phyloP scores from a whole-genome alignment of 2,113 vertebrate species.

The Oryzias melastigma region DNA sequence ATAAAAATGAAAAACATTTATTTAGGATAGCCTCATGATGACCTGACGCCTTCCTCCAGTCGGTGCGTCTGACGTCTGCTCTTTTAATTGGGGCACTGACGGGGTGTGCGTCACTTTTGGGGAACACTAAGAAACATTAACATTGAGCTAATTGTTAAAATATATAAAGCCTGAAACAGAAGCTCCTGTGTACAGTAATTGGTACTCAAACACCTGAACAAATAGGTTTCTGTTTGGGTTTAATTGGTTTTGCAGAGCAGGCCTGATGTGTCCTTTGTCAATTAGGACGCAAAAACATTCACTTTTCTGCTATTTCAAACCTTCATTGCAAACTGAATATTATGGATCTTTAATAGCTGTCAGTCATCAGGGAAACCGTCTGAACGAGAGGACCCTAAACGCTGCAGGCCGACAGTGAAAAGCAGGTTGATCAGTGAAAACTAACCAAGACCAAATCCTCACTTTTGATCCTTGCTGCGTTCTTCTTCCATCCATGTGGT shows the following conservation, averaged over 20 bases:
- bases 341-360: no score
- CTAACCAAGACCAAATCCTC: constrained; percentile 36
- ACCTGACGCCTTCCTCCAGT: constrained; percentile 66
- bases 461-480: constrained; percentile 48
- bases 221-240: neutral
- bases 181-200: no score
- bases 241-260: constrained; percentile 1
- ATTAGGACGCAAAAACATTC: neutral
- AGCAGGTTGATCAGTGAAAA: constrained; percentile 16
- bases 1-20: no score
- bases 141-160: neutral
- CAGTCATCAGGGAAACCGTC: no score
- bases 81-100: constrained; percentile 40
- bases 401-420: constrained; percentile 1
- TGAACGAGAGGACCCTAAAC: no score
- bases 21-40: constrained; percentile 45
- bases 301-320: neutral
- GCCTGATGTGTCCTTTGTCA: constrained; percentile 3
- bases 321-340: neutral
- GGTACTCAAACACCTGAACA: no score
- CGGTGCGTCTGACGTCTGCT: constrained; percentile 80
- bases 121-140: constrained; percentile 5
- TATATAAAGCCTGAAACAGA: no score
- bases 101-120: constrained; percentile 35
- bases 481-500: constrained; percentile 36